Evolutionary conservation across 2,113 vertebrate genomes (phyloP).

Genomic region (Arizona elegans): DNA sequence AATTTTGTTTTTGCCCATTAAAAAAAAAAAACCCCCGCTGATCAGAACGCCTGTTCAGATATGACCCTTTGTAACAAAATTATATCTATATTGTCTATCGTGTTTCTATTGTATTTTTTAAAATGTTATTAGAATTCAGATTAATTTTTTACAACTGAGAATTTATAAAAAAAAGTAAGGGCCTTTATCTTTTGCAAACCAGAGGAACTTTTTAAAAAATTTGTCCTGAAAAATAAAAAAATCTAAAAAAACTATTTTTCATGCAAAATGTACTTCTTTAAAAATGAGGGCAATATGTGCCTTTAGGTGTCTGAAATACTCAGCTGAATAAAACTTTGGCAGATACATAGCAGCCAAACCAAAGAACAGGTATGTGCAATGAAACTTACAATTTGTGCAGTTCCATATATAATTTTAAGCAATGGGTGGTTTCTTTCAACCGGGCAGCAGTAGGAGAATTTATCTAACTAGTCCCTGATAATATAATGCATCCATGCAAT

Average conservation of each 20-base stretch:
- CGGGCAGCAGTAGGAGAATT: not conserved
- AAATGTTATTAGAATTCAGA: not conserved
- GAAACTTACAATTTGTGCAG: not conserved
- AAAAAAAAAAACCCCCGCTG: not conserved
- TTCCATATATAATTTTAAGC: constrained; percentile 37
- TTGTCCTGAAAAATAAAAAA: not conserved
- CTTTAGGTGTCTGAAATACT: constrained; percentile 4
- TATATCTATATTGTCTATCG: not conserved
- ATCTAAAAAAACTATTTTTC: not conserved
- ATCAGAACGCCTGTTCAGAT: not conserved
- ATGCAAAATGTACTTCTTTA: not conserved
- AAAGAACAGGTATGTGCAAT: constrained; percentile 17
- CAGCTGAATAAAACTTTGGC: not conserved
- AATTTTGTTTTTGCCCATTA: not conserved
- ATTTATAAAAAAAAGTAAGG: not conserved
- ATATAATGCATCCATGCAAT: not conserved
- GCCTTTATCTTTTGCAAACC: not conserved
- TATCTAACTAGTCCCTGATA: not conserved
- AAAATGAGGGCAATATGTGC: not conserved
- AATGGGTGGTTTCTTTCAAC: constrained; percentile 35
- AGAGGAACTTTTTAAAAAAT: not conserved
- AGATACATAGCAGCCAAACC: not conserved
- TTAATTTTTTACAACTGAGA: not conserved
- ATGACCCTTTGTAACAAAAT: not conserved
- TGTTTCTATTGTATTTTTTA: not conserved